Evolutionary conservation across 2,797 vertebrate genomes (phyloP).

Genomic region (Protosalanx chinensis): DNA sequence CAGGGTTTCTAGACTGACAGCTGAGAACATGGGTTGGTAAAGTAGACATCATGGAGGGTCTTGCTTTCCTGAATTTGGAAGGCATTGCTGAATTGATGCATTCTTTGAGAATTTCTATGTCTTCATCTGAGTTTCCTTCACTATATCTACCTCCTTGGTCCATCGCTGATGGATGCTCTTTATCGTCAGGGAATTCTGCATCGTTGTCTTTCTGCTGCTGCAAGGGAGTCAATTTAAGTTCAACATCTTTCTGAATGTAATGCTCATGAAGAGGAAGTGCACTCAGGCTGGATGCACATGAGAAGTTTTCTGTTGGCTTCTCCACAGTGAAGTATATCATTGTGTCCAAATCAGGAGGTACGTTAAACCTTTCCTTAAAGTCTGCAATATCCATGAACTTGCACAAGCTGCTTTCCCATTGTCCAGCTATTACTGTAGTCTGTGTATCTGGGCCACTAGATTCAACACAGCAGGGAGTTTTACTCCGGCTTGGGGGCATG

Average conservation of each 20-base stretch:
- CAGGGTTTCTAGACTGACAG: conserved; percentile 74
- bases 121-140: conserved; percentile 85
- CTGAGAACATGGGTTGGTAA: conserved; percentile 77
- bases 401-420: conserved; percentile 91
- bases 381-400: conserved; percentile 95
- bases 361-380: conserved; percentile 90
- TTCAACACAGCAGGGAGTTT: conserved; percentile 87
- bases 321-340: conserved; percentile 98
- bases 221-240: conserved; percentile 90
- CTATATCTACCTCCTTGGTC: conserved; percentile 74
- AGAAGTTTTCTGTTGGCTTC: conserved; percentile 97
- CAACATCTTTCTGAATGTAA: conserved; percentile 95
- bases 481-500: conserved; percentile 97
- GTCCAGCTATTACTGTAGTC: conserved; percentile 78
- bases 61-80: conserved; percentile 87
- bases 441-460: conserved; percentile 78
- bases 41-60: conserved; percentile 80
- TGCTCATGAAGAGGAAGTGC: conserved; percentile 94
- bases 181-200: conserved; percentile 74
- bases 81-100: conserved; percentile 96
- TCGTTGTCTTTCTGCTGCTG: conserved; percentile 80
- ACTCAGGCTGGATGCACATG: conserved; percentile 97
- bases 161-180: conserved; percentile 60
- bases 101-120: conserved; percentile 93
- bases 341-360: conserved; percentile 90